Percentiles rank a stretch among this genome's conserved stretches.
phyloP scores from a whole-genome alignment of 1,140 invertebrate species.

The Scaptomyza pallida region DNA sequence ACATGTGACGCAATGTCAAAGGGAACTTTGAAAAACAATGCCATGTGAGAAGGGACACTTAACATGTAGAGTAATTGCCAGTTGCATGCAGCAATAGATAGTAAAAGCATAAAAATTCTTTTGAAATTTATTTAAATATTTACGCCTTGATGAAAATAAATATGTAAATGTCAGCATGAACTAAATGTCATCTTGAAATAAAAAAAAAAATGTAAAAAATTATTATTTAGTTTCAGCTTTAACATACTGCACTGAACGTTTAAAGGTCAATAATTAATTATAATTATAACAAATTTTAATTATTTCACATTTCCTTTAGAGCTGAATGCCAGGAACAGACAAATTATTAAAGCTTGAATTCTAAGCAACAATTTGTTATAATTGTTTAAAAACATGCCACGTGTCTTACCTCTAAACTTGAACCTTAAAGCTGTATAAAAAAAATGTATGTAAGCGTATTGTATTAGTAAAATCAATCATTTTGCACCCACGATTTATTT shows the following conservation, averaged over 20 bases:
- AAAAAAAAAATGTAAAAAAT: too few species aligned
- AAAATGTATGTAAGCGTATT: background rate
- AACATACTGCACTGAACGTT: too few species aligned
- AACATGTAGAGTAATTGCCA: background rate
- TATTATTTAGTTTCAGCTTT: too few species aligned
- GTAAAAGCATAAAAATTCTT: too few species aligned
- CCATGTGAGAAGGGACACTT: background rate
- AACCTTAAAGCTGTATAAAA: conserved; percentile 6
- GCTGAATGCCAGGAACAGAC: too few species aligned
- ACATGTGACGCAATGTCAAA: conserved; percentile 11
- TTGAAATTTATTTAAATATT: too few species aligned
- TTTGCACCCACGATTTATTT: background rate
- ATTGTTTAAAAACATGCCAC: background rate
- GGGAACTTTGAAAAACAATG: background rate
- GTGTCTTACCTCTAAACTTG: background rate
- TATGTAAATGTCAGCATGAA: too few species aligned
- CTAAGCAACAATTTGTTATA: background rate
- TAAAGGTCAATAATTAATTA: too few species aligned
- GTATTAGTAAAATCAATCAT: conserved; percentile 3
- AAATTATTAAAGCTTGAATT: background rate
- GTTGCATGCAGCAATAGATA: background rate
- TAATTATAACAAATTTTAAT: too few species aligned
- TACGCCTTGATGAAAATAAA: too few species aligned
- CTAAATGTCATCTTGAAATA: too few species aligned
- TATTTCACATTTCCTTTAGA: too few species aligned